phyloP scores from a whole-genome alignment of 2,888 invertebrate genomes.

The Ochropleura plecta region DNA sequence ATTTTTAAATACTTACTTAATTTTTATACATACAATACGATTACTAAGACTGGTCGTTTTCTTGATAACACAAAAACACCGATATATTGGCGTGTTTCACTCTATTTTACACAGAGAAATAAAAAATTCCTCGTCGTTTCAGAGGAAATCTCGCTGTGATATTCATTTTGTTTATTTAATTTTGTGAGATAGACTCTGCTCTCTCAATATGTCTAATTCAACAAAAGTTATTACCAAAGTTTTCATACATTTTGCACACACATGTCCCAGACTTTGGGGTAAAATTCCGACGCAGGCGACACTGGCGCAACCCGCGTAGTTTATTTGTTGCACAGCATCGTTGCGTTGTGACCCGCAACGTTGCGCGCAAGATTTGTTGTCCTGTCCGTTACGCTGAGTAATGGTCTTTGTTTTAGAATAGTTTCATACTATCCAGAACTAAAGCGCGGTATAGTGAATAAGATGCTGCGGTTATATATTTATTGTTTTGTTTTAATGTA shows the following conservation, averaged over 20 bases:
- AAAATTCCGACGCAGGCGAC: slow-evolving; percentile 48
- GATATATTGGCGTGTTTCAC: not conserved
- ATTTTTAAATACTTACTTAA: not conserved
- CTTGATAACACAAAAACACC: not conserved
- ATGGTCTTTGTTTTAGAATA: slow-evolving; percentile 72
- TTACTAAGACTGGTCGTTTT: not conserved
- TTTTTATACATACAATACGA: not conserved
- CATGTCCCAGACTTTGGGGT: slow-evolving; percentile 39
- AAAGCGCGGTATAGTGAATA: slow-evolving; percentile 29
- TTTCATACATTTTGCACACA: not conserved
- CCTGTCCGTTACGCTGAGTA: slow-evolving; percentile 70
- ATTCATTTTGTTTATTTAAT: not conserved
- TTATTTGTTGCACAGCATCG: slow-evolving; percentile 64
- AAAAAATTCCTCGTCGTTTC: not conserved
- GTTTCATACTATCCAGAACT: slow-evolving; percentile 43
- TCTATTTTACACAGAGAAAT: not conserved
- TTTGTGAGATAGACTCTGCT: not conserved
- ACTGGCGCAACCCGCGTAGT: slow-evolving; percentile 53
- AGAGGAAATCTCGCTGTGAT: not conserved
- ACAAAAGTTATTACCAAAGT: slow-evolving; percentile 33
- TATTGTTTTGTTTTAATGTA: slow-evolving; percentile 7
- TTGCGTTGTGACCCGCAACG: slow-evolving; percentile 58
- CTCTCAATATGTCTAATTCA: not conserved
- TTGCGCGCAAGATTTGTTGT: slow-evolving; percentile 73
- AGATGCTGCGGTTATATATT: slow-evolving; percentile 21